phyloP scores from a whole-genome alignment of 2,113 vertebrate genomes.

The Mastomys coucha region DNA sequence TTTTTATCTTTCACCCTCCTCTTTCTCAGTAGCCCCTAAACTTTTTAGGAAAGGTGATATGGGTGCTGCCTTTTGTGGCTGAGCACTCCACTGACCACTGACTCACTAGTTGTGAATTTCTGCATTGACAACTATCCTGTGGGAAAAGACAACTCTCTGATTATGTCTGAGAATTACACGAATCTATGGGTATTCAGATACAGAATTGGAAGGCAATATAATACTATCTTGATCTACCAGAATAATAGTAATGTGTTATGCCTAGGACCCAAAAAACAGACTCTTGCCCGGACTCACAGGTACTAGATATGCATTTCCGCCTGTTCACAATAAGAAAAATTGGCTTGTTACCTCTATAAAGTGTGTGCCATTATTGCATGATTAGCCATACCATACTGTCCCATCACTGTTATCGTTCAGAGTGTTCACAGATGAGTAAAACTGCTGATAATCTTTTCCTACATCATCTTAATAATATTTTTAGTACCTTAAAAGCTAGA shows the following conservation, averaged over 20 bases:
- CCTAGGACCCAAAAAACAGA: accelerated
- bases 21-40: neutral
- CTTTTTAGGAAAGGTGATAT: neutral
- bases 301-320: neutral
- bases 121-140: neutral
- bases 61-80: neutral
- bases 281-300: neutral
- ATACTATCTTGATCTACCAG: neutral
- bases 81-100: neutral
- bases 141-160: neutral
- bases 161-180: neutral
- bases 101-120: neutral
- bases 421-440: neutral
- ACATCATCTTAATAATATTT: neutral
- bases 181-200: neutral
- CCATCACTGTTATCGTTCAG: neutral
- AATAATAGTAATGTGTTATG: neutral
- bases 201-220: neutral
- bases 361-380: too few species aligned
- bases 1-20: neutral
- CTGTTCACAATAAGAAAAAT: neutral
- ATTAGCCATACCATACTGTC: neutral
- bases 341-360: neutral
- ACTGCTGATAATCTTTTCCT: neutral
- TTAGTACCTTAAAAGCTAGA: neutral